These are phyloP conservation scores for Caiman crocodilus DNA, from an alignment of 2,797 vertebrate genomes.

Conservation along the genomic window DNA sequence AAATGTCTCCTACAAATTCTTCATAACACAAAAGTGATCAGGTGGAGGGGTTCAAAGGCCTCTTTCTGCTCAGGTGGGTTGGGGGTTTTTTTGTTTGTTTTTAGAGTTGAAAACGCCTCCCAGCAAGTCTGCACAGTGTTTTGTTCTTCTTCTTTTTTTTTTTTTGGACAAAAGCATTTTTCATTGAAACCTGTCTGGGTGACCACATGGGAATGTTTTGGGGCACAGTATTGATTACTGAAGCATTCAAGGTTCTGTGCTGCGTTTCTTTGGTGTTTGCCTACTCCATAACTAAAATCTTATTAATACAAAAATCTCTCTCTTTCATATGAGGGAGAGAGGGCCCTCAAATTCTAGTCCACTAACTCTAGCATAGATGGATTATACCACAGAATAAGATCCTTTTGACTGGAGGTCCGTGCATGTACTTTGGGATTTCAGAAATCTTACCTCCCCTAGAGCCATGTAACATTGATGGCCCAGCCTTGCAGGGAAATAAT, in stretches of 20 bases:
- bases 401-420: not conserved
- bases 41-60: not conserved
- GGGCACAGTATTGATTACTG: constrained; percentile 12
- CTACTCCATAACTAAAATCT: not conserved
- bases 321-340: fast-evolving
- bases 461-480: constrained; percentile 20
- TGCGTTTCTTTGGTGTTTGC: constrained; percentile 56
- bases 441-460: not conserved
- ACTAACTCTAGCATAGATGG: not conserved
- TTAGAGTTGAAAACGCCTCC: not conserved
- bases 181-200: constrained; percentile 19
- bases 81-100: not conserved
- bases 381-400: not conserved
- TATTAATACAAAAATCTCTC: not conserved
- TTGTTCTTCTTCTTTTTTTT: not conserved
- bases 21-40: not conserved
- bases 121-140: not conserved
- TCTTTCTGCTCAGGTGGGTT: not conserved
- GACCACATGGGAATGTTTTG: constrained; percentile 26
- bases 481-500: not conserved
- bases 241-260: constrained; percentile 36
- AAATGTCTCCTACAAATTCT: not conserved
- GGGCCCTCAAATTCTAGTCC: not conserved
- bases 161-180: constrained; percentile 23
- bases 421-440: not conserved